Conservation (phyloP, 1,140 invertebrate genomes). For the Papilio machaon region DNA sequence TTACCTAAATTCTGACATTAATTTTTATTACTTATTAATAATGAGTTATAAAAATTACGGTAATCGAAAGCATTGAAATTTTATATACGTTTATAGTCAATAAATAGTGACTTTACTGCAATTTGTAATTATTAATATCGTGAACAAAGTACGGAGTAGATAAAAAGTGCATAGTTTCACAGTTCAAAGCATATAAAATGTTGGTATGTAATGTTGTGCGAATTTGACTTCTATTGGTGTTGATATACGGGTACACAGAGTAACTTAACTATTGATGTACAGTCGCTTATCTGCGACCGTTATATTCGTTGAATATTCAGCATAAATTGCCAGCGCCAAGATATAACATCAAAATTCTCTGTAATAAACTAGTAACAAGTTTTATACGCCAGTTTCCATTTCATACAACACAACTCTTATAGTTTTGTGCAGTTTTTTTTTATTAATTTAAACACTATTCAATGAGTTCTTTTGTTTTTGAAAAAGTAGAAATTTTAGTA, state of each 20-base stretch:
- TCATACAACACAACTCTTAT: neutral
- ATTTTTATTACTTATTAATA: too few relatives aligned
- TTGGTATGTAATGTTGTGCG: slow-evolving; percentile 53
- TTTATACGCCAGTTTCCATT: neutral
- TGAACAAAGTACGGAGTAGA: neutral
- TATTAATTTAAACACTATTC: neutral
- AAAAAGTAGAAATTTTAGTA: too few relatives aligned
- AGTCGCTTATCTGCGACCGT: slow-evolving; percentile 67
- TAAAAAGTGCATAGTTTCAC: slow-evolving; percentile 17
- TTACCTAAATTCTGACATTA: too few relatives aligned
- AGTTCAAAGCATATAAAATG: slow-evolving; percentile 34
- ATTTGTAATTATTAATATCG: neutral
- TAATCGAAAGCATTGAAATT: too few relatives aligned
- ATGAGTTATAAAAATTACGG: too few relatives aligned
- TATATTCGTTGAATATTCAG: slow-evolving; percentile 70
- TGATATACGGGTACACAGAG: slow-evolving; percentile 61
- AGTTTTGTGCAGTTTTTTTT: neutral
- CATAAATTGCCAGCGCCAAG: slow-evolving; percentile 68
- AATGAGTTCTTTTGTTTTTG: too few relatives aligned
- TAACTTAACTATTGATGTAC: slow-evolving; percentile 73
- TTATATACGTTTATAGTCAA: too few relatives aligned
- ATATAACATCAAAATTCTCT: slow-evolving; percentile 63
- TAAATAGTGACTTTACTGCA: neutral
- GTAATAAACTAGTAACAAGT: slow-evolving; percentile 43
- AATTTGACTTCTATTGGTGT: slow-evolving; percentile 67